phyloP scores from a whole-genome alignment of 2,888 invertebrate species.

The Coenonympha arcania region DNA sequence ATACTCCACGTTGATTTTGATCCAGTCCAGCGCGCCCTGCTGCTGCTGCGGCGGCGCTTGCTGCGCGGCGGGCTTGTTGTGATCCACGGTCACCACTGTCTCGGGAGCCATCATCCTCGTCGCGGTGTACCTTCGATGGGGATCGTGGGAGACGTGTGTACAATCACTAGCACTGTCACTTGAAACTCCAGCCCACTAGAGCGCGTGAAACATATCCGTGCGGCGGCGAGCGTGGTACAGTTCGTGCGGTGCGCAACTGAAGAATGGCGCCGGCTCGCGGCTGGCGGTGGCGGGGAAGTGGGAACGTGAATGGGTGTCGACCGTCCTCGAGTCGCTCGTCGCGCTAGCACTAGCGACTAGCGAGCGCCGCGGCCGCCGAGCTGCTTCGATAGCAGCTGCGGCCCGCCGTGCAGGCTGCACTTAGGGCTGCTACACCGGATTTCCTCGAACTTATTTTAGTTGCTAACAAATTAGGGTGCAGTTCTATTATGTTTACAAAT shows the following conservation, averaged over 20 bases:
- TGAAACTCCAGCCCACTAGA: conserved; percentile 51
- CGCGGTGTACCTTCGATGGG: conserved; percentile 6
- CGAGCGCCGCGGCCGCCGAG: conserved; percentile 14
- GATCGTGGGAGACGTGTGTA: conserved; percentile 30
- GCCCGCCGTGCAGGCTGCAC: conserved; percentile 8
- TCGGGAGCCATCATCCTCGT: conserved; percentile 83
- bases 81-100: conserved; percentile 86
- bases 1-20: conserved; percentile 84
- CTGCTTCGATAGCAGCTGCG: conserved; percentile 22
- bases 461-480: neutral
- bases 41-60: conserved; percentile 68
- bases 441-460: neutral
- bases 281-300: no score
- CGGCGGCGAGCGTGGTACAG: conserved; percentile 51
- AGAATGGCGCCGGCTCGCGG: no score
- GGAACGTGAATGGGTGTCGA: conserved; percentile 33
- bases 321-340: conserved; percentile 30
- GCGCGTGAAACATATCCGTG: conserved; percentile 56
- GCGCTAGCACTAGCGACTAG: no score
- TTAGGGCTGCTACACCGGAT: conserved; percentile 3
- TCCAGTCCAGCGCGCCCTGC: conserved; percentile 76
- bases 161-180: conserved; percentile 61
- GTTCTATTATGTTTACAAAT: neutral
- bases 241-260: conserved; percentile 59
- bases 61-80: conserved; percentile 70